Evolutionary conservation across 1,140 invertebrate genomes (phyloP), one percentile per base, ranked within the genome.

Genomic region (Listronotus oregonensis): DNA sequence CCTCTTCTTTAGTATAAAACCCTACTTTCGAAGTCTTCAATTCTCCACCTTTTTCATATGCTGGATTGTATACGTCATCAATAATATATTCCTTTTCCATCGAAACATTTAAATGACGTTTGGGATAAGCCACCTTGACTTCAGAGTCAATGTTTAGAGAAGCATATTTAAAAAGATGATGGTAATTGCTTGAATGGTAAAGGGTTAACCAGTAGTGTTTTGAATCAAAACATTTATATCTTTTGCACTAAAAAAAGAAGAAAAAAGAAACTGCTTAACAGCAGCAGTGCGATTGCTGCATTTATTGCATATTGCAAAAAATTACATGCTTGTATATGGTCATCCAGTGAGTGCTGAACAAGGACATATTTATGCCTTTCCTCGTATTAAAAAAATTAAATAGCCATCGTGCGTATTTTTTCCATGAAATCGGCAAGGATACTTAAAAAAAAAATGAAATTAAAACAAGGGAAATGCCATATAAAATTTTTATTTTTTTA

Each of bases 1-100:
- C 80, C 39, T 70, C 27, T 2, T 66, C 18, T 11, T 59, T 43
- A 44, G 74, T 74, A 74, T 78, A 85, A 31, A 69, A 70, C 42
- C 84, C 84, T 74, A 84, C 80, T 64, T 77, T 73, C 12, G 76
- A 80, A 6, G 80, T 69, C 72, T 81, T 84, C 39, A 85, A 66
- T 58, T 74, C 64, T 15, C 84, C 83, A 43, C 82, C 81, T 63
- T 84, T 82, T 40, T 76, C 77, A 63, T 78, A 80, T 46, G 82
- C 81, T 7, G 82, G 83, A 76, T 80, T 85, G 40, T 74, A 75
- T 10, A 71, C 56, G 18, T 73, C 71, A 32, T 72, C 40, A 57
- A 75, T 60, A 17, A 58, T 12, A 31, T 57, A 61, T 14, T 62
- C 44, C 32, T 51, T 58, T 34, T 47, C 14, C 54, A 50, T 2